phyloP scores from a whole-genome alignment of 2,797 vertebrate species.

The Cygnus olor region DNA sequence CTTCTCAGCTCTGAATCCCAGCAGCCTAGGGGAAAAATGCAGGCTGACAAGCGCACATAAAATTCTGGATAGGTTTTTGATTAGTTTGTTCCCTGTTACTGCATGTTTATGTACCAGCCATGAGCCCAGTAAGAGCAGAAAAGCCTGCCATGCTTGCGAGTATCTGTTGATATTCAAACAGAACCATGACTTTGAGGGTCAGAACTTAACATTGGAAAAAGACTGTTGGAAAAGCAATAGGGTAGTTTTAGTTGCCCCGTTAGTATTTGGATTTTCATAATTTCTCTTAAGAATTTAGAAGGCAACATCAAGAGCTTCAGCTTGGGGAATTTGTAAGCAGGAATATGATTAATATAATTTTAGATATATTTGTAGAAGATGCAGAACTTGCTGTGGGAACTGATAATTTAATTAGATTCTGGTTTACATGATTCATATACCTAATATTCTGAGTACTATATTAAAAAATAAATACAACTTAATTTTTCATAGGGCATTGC shows the following conservation, averaged over 20 bases:
- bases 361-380: constrained; percentile 50
- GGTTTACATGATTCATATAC: constrained; percentile 44
- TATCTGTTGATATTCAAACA: not conserved
- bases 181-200: not conserved
- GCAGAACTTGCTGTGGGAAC: constrained; percentile 44
- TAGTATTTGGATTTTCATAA: constrained; percentile 19
- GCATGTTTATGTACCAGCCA: not conserved
- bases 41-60: not conserved
- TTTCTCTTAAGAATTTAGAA: constrained; percentile 34
- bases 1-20: not conserved
- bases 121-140: not conserved
- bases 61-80: constrained; percentile 21
- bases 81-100: constrained; percentile 4
- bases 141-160: not conserved
- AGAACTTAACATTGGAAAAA: constrained; percentile 2
- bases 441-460: constrained; percentile 37
- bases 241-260: not conserved
- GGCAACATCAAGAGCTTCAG: constrained; percentile 49
- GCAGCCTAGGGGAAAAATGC: not conserved
- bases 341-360: constrained; percentile 52
- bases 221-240: not conserved
- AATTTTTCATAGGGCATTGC: constrained; percentile 47
- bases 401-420: constrained; percentile 65
- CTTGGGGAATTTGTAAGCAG: constrained; percentile 38
- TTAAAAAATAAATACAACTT: constrained; percentile 63